phyloP scores from a whole-genome alignment of 2,113 vertebrate genomes.

The Macquaria ambigua region DNA sequence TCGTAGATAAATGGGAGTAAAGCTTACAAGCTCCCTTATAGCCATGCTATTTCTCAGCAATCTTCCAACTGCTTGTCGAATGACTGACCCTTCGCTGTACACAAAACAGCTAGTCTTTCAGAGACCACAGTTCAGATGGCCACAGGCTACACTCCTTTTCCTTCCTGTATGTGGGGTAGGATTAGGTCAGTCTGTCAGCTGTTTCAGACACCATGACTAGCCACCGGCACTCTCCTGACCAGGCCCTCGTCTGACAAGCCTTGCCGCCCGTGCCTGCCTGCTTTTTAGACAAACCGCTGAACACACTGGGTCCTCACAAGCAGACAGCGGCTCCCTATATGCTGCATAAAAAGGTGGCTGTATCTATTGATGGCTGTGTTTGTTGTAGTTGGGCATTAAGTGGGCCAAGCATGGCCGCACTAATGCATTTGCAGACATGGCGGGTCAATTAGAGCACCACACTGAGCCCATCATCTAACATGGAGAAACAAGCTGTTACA shows the following conservation, averaged over 20 bases:
- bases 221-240: conserved; percentile 41
- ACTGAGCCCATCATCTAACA: conserved; percentile 41
- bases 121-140: conserved; percentile 36
- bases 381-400: conserved; percentile 70
- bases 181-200: conserved; percentile 65
- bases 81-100: conserved; percentile 9
- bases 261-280: conserved; percentile 5
- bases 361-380: conserved; percentile 68
- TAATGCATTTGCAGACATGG: conserved; percentile 73
- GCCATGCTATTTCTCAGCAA: background rate
- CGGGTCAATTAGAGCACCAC: conserved; percentile 53
- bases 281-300: conserved; percentile 35
- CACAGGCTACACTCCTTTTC: conserved; percentile 43
- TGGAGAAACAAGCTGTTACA: conserved; percentile 55
- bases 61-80: background rate
- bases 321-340: conserved; percentile 50
- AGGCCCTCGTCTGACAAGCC: conserved; percentile 21
- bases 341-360: conserved; percentile 52
- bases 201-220: conserved; percentile 47
- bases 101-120: conserved; percentile 47
- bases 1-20: background rate
- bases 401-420: conserved; percentile 45
- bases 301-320: conserved; percentile 46
- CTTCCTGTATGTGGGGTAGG: conserved; percentile 67
- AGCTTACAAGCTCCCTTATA: conserved; percentile 4